Evolutionary conservation across 2,113 vertebrate genomes (phyloP).

Genomic region (Tichodroma muraria): DNA sequence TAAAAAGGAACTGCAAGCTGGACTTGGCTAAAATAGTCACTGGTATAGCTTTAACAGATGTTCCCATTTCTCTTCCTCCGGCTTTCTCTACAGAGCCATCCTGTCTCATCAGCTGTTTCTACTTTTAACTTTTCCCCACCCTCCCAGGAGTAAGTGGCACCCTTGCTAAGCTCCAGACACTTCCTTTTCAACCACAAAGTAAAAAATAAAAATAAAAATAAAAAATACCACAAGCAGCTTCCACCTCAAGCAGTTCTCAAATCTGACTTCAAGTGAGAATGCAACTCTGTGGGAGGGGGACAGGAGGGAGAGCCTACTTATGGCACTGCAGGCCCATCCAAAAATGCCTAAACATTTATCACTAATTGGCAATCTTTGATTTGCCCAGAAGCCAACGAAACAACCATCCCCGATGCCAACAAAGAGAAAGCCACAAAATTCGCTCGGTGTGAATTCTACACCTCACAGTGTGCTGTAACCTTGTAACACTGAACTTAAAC

Average conservation of each 20-base stretch:
- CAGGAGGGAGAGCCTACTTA: neutral
- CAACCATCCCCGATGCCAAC: neutral
- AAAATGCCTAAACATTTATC: neutral
- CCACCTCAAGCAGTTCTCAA: neutral
- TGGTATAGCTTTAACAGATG: constrained; percentile 28
- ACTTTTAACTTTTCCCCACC: constrained; percentile 20
- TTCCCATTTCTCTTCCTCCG: constrained; percentile 17
- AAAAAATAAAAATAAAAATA: neutral
- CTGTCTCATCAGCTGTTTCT: constrained; percentile 47
- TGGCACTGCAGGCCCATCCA: neutral
- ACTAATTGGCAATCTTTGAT: neutral
- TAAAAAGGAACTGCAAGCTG: neutral
- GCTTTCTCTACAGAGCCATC: neutral
- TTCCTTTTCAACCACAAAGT: neutral
- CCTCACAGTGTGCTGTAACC: neutral
- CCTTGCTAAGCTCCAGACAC: neutral
- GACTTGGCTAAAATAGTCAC: neutral
- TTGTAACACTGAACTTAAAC: neutral
- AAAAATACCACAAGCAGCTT: neutral
- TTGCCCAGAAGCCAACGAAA: neutral
- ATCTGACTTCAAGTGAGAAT: neutral
- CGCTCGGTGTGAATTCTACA: neutral
- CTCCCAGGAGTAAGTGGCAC: neutral
- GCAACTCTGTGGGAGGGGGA: neutral
- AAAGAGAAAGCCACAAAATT: neutral